Evolutionary conservation across 92 coral and sea anemone genomes (phyloP), one percentile per base, ranked within the genome.

Genomic region (Palythoa grandis): DNA sequence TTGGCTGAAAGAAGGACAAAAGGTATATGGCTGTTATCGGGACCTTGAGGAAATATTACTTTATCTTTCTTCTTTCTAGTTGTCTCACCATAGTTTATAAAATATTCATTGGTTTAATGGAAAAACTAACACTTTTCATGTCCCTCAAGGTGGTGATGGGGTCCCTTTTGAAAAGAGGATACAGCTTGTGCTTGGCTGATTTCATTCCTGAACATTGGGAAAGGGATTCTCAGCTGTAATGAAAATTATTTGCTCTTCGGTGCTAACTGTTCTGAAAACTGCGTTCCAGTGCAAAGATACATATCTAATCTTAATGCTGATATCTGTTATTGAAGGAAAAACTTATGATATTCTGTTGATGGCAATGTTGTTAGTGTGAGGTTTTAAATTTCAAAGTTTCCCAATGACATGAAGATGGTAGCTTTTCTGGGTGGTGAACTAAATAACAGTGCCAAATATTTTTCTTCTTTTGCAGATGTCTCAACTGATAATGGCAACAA

Each of bases 151-250:
- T 38, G 89, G 87, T 50, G 87, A 71, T 83, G 78, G 87, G 19
- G 87, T 39, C 87, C 87, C n/a, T 48, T 69, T 78, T 86, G 89
- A 54, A 87, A 87, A 67, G 89, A 87, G 1, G 89, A 87, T 63
- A 87, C 89, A 35, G 89, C 89, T 23, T 79, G 72, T 87, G 89
- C 87, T 16, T 87, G 86, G 78, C 76, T 87, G 19, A 61, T 87
- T 22, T 68, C 86, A 54, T 86, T 86, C 63, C 50, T 86, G 24
- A 86, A 86, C 66, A 77, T 86, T 69, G 76, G 85, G 19, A 86
- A 78, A 66, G 63, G 52, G 66, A 73, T 69, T 48, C 76, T 82
- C 50, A 66, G 37, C 35, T n/a, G 88, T 60, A 86, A 86, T 86
- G 89, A 86, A 11, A 84, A 84, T 38, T 84, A 53, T 22, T 56